These are phyloP conservation scores for Drosophila yakuba DNA, from an alignment of 1,140 invertebrate genomes.

Conservation along the genomic window DNA sequence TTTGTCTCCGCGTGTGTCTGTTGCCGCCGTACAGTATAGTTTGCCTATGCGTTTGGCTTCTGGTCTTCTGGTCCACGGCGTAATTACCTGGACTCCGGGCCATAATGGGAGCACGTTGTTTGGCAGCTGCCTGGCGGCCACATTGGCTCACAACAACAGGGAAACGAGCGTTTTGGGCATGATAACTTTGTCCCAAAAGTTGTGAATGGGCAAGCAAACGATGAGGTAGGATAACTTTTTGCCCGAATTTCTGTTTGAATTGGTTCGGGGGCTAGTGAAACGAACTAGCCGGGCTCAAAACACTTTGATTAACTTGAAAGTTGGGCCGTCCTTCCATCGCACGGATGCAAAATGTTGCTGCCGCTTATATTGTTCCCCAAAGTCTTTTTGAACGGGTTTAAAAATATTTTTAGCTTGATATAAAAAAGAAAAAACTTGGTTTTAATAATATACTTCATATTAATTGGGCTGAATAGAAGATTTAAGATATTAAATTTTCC, in stretches of 20 bases:
- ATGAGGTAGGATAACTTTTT: conserved; percentile 5
- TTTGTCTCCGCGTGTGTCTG: conserved; percentile 36
- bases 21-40: background rate
- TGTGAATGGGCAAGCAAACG: conserved; percentile 32
- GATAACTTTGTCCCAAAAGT: conserved; percentile 35
- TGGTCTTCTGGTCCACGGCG: conserved; percentile 47
- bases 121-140: conserved; percentile 53
- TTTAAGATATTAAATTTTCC: no score
- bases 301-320: conserved; percentile 43
- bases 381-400: background rate
- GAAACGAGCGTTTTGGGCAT: conserved; percentile 53
- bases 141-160: conserved; percentile 25
- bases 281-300: conserved; percentile 19
- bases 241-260: conserved; percentile 10
- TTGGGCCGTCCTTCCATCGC: background rate
- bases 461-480: background rate
- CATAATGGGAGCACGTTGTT: conserved; percentile 70
- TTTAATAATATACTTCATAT: no score
- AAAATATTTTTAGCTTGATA: background rate
- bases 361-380: conserved; percentile 8
- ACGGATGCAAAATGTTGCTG: conserved; percentile 10
- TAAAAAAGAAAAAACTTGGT: no score
- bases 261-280: conserved; percentile 11
- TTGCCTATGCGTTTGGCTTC: conserved; percentile 48
- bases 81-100: conserved; percentile 74